A percentile compares a stretch with the other conserved stretches of the same genome.
Conservation (phyloP, 2,113 vertebrate species). For the Heterochromis multidens region DNA sequence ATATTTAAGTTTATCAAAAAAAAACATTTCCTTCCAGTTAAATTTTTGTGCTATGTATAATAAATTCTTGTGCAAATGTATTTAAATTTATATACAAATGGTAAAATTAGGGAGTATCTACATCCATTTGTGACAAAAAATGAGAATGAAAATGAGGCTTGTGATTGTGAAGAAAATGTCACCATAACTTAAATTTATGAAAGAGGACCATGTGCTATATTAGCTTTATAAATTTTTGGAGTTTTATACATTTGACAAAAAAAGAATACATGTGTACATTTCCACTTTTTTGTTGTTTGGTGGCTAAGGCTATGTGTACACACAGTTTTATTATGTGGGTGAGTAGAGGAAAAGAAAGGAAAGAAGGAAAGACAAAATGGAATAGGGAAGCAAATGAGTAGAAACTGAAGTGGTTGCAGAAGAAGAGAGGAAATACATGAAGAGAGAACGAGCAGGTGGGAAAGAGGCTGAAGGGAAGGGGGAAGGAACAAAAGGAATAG, state of each 20-base stretch:
- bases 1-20: too few relatives aligned
- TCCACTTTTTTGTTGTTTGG: background rate
- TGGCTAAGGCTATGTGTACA: background rate
- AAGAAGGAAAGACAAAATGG: background rate
- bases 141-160: too few relatives aligned
- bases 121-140: too few relatives aligned
- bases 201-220: background rate
- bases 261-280: background rate
- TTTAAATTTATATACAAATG: too few relatives aligned
- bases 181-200: background rate
- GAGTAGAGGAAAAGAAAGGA: background rate
- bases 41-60: too few relatives aligned
- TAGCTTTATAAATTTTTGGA: background rate
- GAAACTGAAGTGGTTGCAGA: background rate
- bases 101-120: too few relatives aligned
- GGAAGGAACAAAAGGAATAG: background rate
- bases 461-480: background rate
- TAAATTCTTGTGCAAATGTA: too few relatives aligned
- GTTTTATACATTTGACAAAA: background rate
- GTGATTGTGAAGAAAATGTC: too few relatives aligned
- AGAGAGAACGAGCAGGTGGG: background rate
- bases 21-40: too few relatives aligned
- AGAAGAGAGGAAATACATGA: background rate
- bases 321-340: background rate
- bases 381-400: background rate